Percentiles rank a stretch among this genome's conserved stretches.
Evolutionary conservation across 2,113 vertebrate species (phyloP).

Genomic region (Nansenia antarctica): DNA sequence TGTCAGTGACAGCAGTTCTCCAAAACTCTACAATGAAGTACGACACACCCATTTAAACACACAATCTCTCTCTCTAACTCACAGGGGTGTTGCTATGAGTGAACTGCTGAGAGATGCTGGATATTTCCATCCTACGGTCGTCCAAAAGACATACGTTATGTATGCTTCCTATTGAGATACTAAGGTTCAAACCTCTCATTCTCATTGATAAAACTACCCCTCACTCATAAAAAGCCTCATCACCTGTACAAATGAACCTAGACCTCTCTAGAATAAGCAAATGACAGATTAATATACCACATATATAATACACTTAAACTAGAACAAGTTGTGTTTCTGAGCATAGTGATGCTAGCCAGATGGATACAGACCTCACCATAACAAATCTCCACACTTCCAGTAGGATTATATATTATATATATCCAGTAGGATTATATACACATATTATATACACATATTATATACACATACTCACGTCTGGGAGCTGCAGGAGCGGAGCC

Average conservation of each 20-base stretch:
- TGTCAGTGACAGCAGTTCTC: no score
- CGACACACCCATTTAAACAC: no score
- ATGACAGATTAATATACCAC: not conserved
- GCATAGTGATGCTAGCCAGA: not conserved
- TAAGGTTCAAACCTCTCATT: no score
- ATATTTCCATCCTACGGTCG: no score
- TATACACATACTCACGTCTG: conserved; percentile 40
- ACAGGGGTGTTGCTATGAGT: no score
- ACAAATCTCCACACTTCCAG: not conserved
- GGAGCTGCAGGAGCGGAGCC: conserved; percentile 42
- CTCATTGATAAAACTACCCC: not conserved
- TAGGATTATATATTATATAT: no score
- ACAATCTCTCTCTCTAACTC: no score
- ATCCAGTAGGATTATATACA: no score
- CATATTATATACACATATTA: conserved; percentile 15
- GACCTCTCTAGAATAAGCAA: not conserved
- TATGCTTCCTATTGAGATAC: no score
- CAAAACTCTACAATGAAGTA: no score
- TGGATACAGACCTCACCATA: not conserved
- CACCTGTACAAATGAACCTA: not conserved
- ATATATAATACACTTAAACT: not conserved
- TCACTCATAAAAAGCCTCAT: not conserved
- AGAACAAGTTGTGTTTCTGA: not conserved
- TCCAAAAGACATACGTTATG: no score
- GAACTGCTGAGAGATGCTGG: no score